Evolutionary conservation across 2,888 invertebrate genomes (phyloP).

Genomic region (Bimastos eiseni): DNA sequence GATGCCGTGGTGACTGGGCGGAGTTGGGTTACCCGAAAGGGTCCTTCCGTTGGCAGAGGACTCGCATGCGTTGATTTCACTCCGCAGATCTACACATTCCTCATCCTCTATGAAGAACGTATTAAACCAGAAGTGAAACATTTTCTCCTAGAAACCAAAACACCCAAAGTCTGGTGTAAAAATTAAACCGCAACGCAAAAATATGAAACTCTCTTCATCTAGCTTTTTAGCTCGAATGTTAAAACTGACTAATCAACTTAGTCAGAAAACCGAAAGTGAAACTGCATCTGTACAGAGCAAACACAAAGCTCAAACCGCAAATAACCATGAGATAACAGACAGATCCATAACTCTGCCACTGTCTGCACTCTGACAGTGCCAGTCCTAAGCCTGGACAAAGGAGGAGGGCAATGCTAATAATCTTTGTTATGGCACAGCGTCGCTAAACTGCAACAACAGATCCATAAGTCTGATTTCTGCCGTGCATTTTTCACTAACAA

Average conservation of each 20-base stretch:
- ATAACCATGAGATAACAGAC: background rate
- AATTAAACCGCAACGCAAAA: background rate
- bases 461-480: too few relatives aligned
- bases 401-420: too few relatives aligned
- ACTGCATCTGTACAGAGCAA: background rate
- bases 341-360: too few relatives aligned
- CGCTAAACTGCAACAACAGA: too few relatives aligned
- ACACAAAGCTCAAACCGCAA: background rate
- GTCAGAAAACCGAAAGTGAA: background rate
- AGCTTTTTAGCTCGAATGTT: background rate
- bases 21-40: background rate
- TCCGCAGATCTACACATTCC: conserved; percentile 36
- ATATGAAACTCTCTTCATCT: background rate
- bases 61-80: background rate
- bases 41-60: background rate
- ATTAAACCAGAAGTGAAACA: conserved; percentile 98
- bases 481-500: background rate
- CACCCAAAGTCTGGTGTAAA: background rate
- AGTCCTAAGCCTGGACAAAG: too few relatives aligned
- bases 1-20: background rate
- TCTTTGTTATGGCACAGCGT: too few relatives aligned
- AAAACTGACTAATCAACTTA: background rate
- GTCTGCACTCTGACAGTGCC: too few relatives aligned
- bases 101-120: conserved; percentile 79
- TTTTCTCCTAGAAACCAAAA: conserved; percentile 69